Percentiles rank a stretch among this genome's conserved stretches.
Evolutionary conservation across 2,797 vertebrate genomes (phyloP).

Genomic region (Glyptemys insculpta): DNA sequence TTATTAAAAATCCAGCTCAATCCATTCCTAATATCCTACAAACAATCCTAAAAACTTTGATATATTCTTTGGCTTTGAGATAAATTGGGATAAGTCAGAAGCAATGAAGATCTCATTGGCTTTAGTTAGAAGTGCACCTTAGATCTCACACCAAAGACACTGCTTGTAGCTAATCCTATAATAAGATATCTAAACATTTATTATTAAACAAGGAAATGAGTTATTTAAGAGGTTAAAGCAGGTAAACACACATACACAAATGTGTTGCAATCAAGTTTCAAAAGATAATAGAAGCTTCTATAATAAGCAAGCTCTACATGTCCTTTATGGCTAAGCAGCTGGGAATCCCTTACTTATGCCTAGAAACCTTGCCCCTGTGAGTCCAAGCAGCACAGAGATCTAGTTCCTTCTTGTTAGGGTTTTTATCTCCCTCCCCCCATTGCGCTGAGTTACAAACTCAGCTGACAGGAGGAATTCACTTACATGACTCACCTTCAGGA

Average conservation of each 20-base stretch:
- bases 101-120: not conserved
- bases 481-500: not conserved
- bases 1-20: too few species aligned
- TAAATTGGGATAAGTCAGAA: not conserved
- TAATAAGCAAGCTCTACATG: not conserved
- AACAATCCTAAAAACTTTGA: too few species aligned
- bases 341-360: not conserved
- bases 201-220: not conserved
- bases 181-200: not conserved
- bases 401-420: not conserved
- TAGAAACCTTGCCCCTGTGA: not conserved
- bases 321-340: not conserved
- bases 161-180: not conserved
- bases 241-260: not conserved
- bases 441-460: not conserved
- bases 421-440: not conserved
- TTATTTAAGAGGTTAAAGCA: not conserved
- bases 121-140: not conserved
- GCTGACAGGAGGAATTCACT: not conserved
- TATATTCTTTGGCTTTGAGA: not conserved
- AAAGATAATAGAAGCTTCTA: not conserved
- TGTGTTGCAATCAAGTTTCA: not conserved
- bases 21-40: too few species aligned
- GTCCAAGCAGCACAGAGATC: not conserved
- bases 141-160: not conserved